Base-by-base conservation (phyloP, 2,113 vertebrate species). In the Acinonyx jubatus region DNA sequence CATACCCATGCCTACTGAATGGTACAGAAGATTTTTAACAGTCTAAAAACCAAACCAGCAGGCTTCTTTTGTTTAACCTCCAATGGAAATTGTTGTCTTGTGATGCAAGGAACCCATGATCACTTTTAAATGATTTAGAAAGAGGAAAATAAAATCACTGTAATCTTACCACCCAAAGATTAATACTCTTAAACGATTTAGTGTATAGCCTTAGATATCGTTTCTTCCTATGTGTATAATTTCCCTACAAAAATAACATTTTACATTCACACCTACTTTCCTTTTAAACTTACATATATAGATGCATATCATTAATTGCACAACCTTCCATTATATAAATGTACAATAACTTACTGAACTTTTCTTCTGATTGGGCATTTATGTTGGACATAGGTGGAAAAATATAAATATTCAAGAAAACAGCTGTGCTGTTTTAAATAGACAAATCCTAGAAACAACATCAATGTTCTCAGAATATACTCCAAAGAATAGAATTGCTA, bases 211-310 rank as follows among this genome's bases (percentile, higher is more conserved):
- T 94, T 73, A 94, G n/a, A 36, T 74, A 33, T 10, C 41, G 68
- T 61, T 55, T 41, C 27, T 95, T 97, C 73, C 74, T 55, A 2
- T 90, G 84, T n/a, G 41, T 87, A 13, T 74, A 29, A n/a, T 83
- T 94, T 76, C 12, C 50, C 31, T 57, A 69, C 19, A 94, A 29
- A 94, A 89, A 65, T 79, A 36, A 5, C 94, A 21, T 71, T 92
- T 96, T 95, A 96, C 83, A 14, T 38, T 94, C 74, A 93, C 27
- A 81, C 33, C 50, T 96, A 18, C 57, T 91, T 90, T 81, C 78
- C 55, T 95, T 65, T 85, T 1, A 8, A 80, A 38, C 29, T 41
- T 66, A 73, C 1, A 31, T 90, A 31, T 89, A 45, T 82, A 86
- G 29, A 50, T 87, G 1, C 71, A 27, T 4, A 23, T 76, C 38